Evolutionary conservation across 2,797 vertebrate genomes (phyloP).

Genomic region (Sebastes glaucus): DNA sequence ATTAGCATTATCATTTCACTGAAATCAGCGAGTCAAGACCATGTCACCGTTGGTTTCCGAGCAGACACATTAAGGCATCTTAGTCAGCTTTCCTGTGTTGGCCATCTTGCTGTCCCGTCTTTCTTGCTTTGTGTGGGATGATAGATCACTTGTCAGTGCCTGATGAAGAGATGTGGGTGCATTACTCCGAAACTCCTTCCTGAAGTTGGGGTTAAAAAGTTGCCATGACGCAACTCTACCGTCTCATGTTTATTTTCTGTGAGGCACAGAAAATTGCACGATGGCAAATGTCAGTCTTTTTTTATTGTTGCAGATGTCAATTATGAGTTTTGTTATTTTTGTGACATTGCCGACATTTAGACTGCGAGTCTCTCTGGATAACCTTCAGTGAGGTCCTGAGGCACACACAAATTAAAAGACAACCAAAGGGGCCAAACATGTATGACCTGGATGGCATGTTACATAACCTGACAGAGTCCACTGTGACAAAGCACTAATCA

Average conservation of each 20-base stretch:
- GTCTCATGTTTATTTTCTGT: background rate
- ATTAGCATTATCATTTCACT: slow-evolving; percentile 24
- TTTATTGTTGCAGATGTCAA: background rate
- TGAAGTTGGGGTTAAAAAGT: background rate
- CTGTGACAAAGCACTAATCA: slow-evolving; percentile 29
- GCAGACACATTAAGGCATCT: slow-evolving; percentile 33
- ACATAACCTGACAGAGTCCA: slow-evolving; percentile 9
- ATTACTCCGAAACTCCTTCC: background rate
- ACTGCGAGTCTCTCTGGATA: background rate
- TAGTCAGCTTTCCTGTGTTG: slow-evolving; percentile 55
- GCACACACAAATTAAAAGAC: slow-evolving; percentile 7
- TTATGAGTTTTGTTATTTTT: slow-evolving; percentile 12
- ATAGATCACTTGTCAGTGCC: background rate
- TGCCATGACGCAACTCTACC: background rate
- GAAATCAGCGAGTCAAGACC: slow-evolving; percentile 44
- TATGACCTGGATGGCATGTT: slow-evolving; percentile 41
- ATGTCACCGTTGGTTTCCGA: slow-evolving; percentile 45
- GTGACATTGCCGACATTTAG: background rate
- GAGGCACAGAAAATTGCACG: background rate
- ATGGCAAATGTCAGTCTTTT: background rate
- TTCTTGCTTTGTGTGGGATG: slow-evolving; percentile 3
- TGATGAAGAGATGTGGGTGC: background rate
- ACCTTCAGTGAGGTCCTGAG: background rate
- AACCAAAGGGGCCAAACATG: slow-evolving; percentile 2
- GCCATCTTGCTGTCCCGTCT: slow-evolving; percentile 19